Evolutionary conservation across 2,888 invertebrate genomes (phyloP).

Genomic region (Drosophila stalkeri): DNA sequence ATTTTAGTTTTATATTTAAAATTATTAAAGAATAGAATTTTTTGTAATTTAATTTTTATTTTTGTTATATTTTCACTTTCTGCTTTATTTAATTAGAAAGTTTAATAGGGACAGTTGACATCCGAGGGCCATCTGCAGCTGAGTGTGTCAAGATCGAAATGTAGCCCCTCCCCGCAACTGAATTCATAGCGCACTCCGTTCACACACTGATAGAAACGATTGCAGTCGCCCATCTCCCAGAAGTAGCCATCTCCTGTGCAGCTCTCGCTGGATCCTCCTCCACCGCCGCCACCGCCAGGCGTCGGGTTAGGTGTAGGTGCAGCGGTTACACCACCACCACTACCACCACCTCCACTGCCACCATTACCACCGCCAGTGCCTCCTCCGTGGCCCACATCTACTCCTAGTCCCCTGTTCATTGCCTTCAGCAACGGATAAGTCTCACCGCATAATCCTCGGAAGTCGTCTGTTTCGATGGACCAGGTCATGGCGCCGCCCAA

Average conservation of each 20-base stretch:
- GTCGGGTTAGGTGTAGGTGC: slow-evolving; percentile 7
- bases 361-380: neutral
- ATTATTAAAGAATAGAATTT: no score
- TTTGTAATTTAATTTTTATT: no score
- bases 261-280: neutral
- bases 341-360: neutral
- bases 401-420: slow-evolving; percentile 60
- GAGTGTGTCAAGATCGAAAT: neutral
- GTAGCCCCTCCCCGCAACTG: neutral
- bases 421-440: slow-evolving; percentile 65
- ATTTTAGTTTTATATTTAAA: no score
- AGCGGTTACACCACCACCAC: slow-evolving; percentile 12
- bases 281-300: no score
- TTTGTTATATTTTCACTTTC: neutral
- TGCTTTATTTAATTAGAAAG: neutral
- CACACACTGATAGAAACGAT: neutral
- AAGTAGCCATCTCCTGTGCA: neutral
- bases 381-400: slow-evolving; percentile 17
- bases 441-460: slow-evolving; percentile 92
- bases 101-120: neutral
- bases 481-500: slow-evolving; percentile 89
- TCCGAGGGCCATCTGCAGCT: neutral
- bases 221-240: neutral
- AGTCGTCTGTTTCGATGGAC: slow-evolving; percentile 96
- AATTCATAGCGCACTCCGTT: neutral